phyloP scores from a whole-genome alignment of 23 tunicate species.

The Ciona savignyi region DNA sequence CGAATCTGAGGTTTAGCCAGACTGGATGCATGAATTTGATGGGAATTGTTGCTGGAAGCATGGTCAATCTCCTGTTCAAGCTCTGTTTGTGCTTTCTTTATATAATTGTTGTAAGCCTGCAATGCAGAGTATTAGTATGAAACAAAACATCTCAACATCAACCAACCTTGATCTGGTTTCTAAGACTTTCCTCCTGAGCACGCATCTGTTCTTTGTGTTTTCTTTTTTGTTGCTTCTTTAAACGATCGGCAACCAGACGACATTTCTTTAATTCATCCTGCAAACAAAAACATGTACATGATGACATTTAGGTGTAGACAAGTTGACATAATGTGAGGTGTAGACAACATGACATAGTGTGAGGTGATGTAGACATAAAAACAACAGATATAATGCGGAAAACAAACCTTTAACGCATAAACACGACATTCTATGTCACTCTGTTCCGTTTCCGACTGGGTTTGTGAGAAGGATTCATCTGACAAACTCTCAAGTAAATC shows the following conservation, averaged over 20 bases:
- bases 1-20: constrained; percentile 77
- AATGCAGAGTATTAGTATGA: not conserved
- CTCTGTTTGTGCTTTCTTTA: constrained; percentile 71
- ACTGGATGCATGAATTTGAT: not conserved
- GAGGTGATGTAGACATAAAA: too few relatives aligned
- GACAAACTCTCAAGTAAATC: constrained; percentile 80
- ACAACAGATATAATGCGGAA: not conserved
- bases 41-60: constrained; percentile 4
- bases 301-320: too few relatives aligned
- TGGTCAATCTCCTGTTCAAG: constrained; percentile 62
- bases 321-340: too few relatives aligned
- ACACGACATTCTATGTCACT: constrained; percentile 88
- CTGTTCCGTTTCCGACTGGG: constrained; percentile 90
- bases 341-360: too few relatives aligned
- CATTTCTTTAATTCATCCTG: constrained; percentile 77
- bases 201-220: constrained; percentile 74
- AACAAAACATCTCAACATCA: not conserved
- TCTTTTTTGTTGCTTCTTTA: constrained; percentile 81
- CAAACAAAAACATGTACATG: too few relatives aligned
- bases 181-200: constrained; percentile 89
- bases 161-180: constrained; percentile 92
- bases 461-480: constrained; percentile 87
- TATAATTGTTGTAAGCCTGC: constrained; percentile 83
- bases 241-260: constrained; percentile 69
- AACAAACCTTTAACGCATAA: constrained; percentile 62